These are phyloP conservation scores for Crocodylus rhombifer DNA, from an alignment of 2,797 vertebrate species.

Conservation along the genomic window DNA sequence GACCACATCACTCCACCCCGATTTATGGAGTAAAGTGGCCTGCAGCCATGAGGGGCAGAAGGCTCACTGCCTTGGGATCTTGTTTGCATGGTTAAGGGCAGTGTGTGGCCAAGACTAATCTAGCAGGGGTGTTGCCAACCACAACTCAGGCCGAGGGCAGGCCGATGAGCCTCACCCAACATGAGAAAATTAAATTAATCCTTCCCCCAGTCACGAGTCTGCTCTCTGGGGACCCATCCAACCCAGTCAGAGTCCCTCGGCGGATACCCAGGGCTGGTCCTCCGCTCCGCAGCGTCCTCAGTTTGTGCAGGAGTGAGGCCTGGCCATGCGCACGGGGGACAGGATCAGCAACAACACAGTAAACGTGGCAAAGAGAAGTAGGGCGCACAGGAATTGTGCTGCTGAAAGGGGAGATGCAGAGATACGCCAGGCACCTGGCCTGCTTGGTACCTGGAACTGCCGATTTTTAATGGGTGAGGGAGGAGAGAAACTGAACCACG, in stretches of 20 bases:
- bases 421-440: background rate
- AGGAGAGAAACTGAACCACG: background rate
- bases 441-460: background rate
- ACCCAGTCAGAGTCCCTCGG: background rate
- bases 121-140: background rate
- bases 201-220: background rate
- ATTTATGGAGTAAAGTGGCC: background rate
- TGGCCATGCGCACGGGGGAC: background rate
- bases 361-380: background rate
- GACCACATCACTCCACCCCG: too few species aligned
- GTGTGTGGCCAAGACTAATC: background rate
- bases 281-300: background rate
- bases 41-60: fast-evolving
- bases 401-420: background rate
- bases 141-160: background rate
- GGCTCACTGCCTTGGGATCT: background rate
- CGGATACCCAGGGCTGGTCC: background rate
- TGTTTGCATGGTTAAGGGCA: background rate
- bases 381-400: background rate
- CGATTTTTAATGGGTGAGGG: background rate
- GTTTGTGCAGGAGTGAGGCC: background rate
- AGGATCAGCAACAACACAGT: background rate
- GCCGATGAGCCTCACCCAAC: background rate
- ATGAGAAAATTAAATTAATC: background rate
- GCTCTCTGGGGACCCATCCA: background rate